Evolutionary conservation across 2,888 invertebrate genomes (phyloP), one percentile per base, ranked within the genome.

Genomic region (Thecocarcelia acutangulata): DNA sequence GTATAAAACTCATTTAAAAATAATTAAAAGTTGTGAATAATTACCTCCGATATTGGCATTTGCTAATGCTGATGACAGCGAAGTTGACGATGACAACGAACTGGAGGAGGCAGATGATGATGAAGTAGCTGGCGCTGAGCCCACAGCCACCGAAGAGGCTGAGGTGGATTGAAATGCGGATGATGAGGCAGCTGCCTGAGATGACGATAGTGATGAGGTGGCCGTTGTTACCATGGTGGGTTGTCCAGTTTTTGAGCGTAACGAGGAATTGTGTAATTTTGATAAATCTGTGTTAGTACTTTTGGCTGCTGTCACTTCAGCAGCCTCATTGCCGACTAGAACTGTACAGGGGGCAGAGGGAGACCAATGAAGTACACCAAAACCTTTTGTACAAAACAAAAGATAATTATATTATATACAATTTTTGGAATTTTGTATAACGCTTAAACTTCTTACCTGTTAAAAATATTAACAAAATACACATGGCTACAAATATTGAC

Each of bases 391-490:
- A 13, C 5, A 11, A 17, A 8, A 66, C 56, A 40, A 12, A 59
- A 54, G 3, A 44, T 17, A 46, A 28, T 28, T 17, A 58, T 44
- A 63, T 46, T 46, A 42, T 46, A 58, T 11, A 11, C 1, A 61
- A 15, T 6, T 9, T 33, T 15, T 19, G n/a, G n/a, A n/a, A n/a
- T 4, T 44, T 42, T 17, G 12, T 48, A 24, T 50, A 13, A 48
- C 59, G 1, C 17, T 15, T 17, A 5, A 33, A n/a, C n/a, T n/a
- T 74, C 91, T 92, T 92, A 97, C 97, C 96, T 92, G 96, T 95
- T 92, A 97, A 94, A 92, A 97, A 97, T 86, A 95, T 94, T 85
- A 97, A 93, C 85, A 96, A 95, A 85, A 96, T 95, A 88, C 95
- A 93, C 86, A 97, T 93, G 87, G 96, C 93, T 87, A 96, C 94